Evolutionary conservation across 2,888 invertebrate genomes (phyloP).

Genomic region (Orgyia antiqua): DNA sequence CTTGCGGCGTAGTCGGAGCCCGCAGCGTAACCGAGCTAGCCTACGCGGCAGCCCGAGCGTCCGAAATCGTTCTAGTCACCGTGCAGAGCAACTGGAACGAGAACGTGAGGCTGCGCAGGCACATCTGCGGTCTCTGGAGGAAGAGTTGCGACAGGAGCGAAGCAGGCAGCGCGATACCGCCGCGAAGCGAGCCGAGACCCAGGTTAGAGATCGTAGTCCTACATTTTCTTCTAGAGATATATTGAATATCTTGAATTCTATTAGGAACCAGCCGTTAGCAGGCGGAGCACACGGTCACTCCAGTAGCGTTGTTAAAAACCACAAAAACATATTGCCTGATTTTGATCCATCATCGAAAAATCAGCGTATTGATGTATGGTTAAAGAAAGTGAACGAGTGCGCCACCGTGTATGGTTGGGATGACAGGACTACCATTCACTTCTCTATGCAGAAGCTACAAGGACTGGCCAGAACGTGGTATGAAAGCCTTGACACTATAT

Average conservation of each 20-base stretch:
- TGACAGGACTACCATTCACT: constrained; percentile 2
- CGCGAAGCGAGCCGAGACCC: background rate
- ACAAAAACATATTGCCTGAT: background rate
- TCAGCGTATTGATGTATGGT: constrained; percentile 1
- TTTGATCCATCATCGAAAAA: background rate
- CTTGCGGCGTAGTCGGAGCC: background rate
- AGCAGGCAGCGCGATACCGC: background rate
- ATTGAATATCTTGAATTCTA: too few relatives aligned
- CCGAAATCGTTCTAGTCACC: too few relatives aligned
- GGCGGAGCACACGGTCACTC: background rate
- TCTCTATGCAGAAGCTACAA: constrained; percentile 1
- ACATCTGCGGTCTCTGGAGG: background rate
- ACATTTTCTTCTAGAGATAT: too few relatives aligned
- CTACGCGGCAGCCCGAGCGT: too few relatives aligned
- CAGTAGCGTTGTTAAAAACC: background rate
- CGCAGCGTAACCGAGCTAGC: background rate
- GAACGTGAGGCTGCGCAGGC: background rate
- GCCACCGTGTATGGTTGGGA: constrained; percentile 4
- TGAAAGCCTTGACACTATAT: background rate
- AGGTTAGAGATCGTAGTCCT: background rate
- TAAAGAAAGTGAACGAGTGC: too few relatives aligned
- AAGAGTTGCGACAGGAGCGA: background rate
- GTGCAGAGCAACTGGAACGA: too few relatives aligned
- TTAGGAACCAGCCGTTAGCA: too few relatives aligned
- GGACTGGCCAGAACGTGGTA: constrained; percentile 1